Evolutionary conservation across 2,888 invertebrate genomes (phyloP).

Genomic region (Celastrina argiolus): DNA sequence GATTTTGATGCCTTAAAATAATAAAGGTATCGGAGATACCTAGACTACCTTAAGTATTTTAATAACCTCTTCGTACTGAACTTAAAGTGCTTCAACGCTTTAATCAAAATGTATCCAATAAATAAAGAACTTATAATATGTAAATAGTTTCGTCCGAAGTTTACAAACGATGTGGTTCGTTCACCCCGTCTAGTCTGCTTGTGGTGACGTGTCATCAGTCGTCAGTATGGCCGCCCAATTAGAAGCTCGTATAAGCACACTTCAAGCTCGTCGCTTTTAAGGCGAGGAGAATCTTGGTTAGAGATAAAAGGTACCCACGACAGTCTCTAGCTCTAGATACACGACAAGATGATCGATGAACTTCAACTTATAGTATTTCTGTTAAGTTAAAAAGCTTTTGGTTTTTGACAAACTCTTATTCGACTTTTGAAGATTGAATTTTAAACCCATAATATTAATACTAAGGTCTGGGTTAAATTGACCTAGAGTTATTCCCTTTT

Average conservation of each 20-base stretch:
- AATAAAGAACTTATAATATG: background rate
- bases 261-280: background rate
- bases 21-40: no score
- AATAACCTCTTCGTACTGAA: background rate
- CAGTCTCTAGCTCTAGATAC: background rate
- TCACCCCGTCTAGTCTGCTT: background rate
- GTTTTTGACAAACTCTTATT: no score
- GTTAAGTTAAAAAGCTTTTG: no score
- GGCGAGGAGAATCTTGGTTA: background rate
- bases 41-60: background rate
- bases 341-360: no score
- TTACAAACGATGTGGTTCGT: background rate
- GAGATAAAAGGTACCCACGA: background rate
- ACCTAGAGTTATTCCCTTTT: no score
- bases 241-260: slow-evolving; percentile 1
- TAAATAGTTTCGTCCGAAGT: background rate
- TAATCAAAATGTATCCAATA: background rate
- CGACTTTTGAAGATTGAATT: no score
- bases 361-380: no score
- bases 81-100: background rate
- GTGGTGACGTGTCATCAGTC: background rate
- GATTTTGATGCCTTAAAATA: background rate
- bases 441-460: no score
- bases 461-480: no score
- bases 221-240: slow-evolving; percentile 1